These are phyloP conservation scores for Halichondria panicea DNA, from an alignment of 37 sponge, comb jelly and placozoan species.

Conservation along the genomic window DNA sequence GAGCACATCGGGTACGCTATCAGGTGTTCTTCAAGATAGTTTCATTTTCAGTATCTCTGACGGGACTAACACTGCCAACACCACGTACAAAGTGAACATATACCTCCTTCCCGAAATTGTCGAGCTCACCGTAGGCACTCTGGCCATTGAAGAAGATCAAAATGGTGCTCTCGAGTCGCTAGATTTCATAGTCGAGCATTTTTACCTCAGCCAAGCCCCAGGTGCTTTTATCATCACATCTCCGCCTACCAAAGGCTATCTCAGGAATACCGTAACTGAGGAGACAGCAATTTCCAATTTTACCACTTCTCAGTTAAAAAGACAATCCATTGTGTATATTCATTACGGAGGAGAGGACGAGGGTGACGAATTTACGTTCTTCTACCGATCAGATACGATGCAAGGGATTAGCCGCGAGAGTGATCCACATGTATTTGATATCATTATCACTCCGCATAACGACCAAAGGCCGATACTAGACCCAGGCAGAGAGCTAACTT, in stretches of 20 bases:
- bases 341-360: conserved; percentile 37
- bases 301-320: conserved; percentile 18
- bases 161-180: background rate
- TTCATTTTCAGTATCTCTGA: conserved; percentile 46
- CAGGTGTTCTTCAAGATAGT: conserved; percentile 1
- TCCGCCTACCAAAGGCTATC: conserved; percentile 7
- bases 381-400: conserved; percentile 1
- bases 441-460: conserved; percentile 35
- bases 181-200: conserved; percentile 28
- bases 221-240: conserved; percentile 4
- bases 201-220: background rate
- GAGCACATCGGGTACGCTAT: background rate
- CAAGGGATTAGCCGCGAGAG: background rate
- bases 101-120: conserved; percentile 35
- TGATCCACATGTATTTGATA: background rate
- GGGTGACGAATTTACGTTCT: conserved; percentile 28
- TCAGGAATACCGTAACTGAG: background rate
- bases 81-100: conserved; percentile 9
- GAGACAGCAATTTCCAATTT: background rate
- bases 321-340: conserved; percentile 24
- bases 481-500: background rate
- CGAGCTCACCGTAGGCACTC: background rate
- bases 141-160: conserved; percentile 19
- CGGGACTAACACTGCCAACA: conserved; percentile 14
- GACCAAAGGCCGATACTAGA: conserved; percentile 41